phyloP scores from a whole-genome alignment of 2,888 invertebrate species.

The Amiota mariae region DNA sequence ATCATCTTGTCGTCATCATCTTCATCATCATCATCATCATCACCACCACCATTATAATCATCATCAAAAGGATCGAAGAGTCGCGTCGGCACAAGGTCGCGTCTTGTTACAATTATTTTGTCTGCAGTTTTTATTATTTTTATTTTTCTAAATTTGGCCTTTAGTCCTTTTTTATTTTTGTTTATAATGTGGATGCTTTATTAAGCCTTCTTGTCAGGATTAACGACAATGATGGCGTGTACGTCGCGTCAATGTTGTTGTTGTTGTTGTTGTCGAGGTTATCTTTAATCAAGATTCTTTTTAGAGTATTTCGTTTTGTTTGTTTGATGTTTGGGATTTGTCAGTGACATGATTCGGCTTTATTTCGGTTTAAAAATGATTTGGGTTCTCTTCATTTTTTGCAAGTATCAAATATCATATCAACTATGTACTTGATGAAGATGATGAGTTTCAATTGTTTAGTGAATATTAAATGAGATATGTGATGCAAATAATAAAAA shows the following conservation, averaged over 20 bases:
- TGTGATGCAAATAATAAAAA: not conserved
- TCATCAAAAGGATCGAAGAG: too few species aligned
- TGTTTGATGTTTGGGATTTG: slow-evolving; percentile 14
- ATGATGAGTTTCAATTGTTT: too few species aligned
- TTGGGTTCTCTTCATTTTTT: not conserved
- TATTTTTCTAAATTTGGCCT: slow-evolving; percentile 8
- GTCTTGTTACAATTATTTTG: slow-evolving; percentile 44
- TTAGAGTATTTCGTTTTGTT: slow-evolving; percentile 11
- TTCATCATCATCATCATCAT: not conserved
- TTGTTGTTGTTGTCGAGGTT: not conserved
- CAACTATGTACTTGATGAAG: not conserved
- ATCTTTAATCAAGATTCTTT: not conserved
- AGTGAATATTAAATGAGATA: not conserved
- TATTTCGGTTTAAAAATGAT: not conserved
- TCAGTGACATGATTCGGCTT: slow-evolving; percentile 7
- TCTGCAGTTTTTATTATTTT: slow-evolving; percentile 24
- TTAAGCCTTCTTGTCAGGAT: slow-evolving; percentile 19
- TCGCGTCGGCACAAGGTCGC: slow-evolving; percentile 39
- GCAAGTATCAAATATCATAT: slow-evolving; percentile 4
- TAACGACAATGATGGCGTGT: not conserved
- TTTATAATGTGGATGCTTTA: not conserved
- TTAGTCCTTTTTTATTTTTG: slow-evolving; percentile 10
- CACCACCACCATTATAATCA: not conserved
- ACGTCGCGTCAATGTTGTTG: not conserved
- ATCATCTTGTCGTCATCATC: slow-evolving; percentile 35